Conservation (phyloP, 2,113 vertebrate genomes). For the Edolisoma coerulescens region DNA sequence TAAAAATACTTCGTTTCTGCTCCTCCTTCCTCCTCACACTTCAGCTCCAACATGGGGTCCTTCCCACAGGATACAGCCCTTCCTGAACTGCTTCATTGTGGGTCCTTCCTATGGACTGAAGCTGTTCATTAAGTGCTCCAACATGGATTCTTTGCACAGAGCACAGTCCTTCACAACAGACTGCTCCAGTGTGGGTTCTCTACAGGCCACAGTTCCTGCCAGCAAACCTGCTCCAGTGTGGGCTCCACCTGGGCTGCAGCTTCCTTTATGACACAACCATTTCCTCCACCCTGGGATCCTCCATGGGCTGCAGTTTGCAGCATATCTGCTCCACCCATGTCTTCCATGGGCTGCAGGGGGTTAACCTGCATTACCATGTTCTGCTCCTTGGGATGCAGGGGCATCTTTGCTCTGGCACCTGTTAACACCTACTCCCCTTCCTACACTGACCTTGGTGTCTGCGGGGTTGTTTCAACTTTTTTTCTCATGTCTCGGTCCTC, state of each 20-base stretch:
- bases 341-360: background rate
- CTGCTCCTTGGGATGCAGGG: background rate
- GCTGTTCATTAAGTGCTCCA: background rate
- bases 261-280: background rate
- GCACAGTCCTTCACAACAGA: background rate
- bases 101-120: background rate
- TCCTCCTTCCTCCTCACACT: background rate
- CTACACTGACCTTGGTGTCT: background rate
- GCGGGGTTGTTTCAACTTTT: background rate
- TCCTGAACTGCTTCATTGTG: background rate
- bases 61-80: background rate
- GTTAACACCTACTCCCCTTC: background rate
- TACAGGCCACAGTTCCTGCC: background rate
- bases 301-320: background rate
- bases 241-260: background rate
- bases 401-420: background rate
- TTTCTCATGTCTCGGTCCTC: background rate
- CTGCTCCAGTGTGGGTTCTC: background rate
- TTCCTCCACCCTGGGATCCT: background rate
- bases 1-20: background rate
- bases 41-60: background rate
- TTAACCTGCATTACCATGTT: background rate
- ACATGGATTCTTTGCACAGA: background rate
- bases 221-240: background rate
- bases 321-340: background rate